Base-by-base conservation (phyloP, 2,888 invertebrate genomes). In the Myopa testacea region DNA sequence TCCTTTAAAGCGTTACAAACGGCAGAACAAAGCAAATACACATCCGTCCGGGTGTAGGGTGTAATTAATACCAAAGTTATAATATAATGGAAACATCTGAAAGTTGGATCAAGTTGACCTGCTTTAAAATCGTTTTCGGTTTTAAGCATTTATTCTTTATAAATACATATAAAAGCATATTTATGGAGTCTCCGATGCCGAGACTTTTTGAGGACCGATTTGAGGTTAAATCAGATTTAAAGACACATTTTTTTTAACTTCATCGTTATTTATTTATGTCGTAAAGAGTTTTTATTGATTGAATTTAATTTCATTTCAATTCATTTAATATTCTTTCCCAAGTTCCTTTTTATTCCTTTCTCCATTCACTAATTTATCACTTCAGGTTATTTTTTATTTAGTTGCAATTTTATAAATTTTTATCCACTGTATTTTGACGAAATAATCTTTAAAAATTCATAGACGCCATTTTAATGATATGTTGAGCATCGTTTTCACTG, bases 71-170 rank as follows among this genome's bases (percentile, higher is more conserved):
- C n/a, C 4, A 26, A 34, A 63, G 4, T 67, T 16, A 67, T 37
- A 38, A 60, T 60, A 7, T 60, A 19, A 60, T 45, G 45, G 10
- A 45, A 45, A 45, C 45, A 45, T 45, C 10, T 10, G 45, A 45
- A 45, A 8, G 45, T 45, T 45, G 45, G 45, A 45, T 45, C 3
- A 45, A 45, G 10, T 45, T 45, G 45, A 45, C 0, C 4, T 45
- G 45, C 45, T 45, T 45, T 70, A 4, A 70, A 70, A 70, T n/a
- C 26, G 14, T 26, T 70, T 52, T 52, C 55, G 37, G 16, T 63
- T 63, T 63, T 37, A 63, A 63, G 14, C 37, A 37, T 26, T 60
- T 60, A 60, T 60, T 60, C 26, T 26, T 3, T 60, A 60, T 60
- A 26, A 60, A 60, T 26, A 26, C 26, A 26, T 26, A 26, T 26